A percentile compares a stretch with the other conserved stretches of the same genome.
These are phyloP conservation scores for Toxonevra muliebris DNA, from an alignment of 2,888 invertebrate genomes.

Conservation along the genomic window DNA sequence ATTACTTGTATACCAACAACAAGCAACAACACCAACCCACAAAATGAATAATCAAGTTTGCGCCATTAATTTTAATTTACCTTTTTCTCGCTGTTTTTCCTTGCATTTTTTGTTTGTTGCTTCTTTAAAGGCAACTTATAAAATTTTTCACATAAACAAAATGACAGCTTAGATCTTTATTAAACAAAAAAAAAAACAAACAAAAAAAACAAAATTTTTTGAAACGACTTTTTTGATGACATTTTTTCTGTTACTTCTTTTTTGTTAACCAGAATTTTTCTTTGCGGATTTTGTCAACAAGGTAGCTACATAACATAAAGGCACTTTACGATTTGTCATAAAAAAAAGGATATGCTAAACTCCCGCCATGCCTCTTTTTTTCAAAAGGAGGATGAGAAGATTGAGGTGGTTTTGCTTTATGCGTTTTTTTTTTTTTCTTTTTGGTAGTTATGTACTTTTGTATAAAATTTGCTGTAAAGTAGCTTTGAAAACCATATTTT, in stretches of 20 bases:
- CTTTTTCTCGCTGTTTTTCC: slow-evolving; percentile 10
- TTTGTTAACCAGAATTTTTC: no score
- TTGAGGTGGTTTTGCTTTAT: background rate
- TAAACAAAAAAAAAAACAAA: background rate
- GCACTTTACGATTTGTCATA: slow-evolving; percentile 58
- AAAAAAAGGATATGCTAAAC: slow-evolving; percentile 55
- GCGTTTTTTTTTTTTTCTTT: slow-evolving; percentile 13
- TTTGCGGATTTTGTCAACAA: slow-evolving; percentile 18
- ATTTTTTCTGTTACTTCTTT: no score
- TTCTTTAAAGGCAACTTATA: background rate
- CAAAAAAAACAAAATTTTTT: no score
- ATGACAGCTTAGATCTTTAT: background rate
- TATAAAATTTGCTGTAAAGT: slow-evolving; percentile 21
- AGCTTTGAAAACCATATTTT: slow-evolving; percentile 12
- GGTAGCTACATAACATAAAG: slow-evolving; percentile 48
- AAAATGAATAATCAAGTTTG: slow-evolving; percentile 17
- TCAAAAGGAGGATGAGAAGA: background rate
- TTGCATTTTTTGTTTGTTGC: background rate
- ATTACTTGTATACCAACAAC: no score
- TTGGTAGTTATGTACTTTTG: background rate
- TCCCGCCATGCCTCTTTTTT: slow-evolving; percentile 28
- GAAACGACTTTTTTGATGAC: no score
- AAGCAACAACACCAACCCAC: background rate
- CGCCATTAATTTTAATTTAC: slow-evolving; percentile 17
- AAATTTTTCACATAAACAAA: background rate